Base-by-base conservation (phyloP, 1,140 invertebrate genomes). In the Anagrus nilaparvatae region DNA sequence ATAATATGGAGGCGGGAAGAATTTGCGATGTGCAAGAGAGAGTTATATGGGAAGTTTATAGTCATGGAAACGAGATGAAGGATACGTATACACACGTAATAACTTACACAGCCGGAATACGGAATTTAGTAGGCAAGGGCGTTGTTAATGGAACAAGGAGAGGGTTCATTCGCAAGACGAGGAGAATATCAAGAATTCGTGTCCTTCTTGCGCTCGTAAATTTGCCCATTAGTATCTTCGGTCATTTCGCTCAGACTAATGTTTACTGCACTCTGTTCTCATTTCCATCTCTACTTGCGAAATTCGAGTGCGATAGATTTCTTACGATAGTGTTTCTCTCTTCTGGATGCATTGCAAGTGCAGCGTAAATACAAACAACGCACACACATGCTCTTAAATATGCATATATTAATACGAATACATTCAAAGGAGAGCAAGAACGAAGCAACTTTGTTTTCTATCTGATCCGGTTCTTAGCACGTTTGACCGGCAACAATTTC, bases 121-220 rank as follows among this genome's bases (percentile, higher is more conserved):
- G 40, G 59, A 59, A 67, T 67, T 68, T 68, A 68, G n/a, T 68
- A 64, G 61, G 65, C 64, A 64, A 67, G 63, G 64, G 64, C 65
- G 64, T 66, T 66, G 62, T 65, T 67, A 65, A 65, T 65, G 58
- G 60, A 47, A 54, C 56, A 52, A 55, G 59, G 53, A 55, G 51
- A 33, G 55, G 51, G 40, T 17, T 34, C 35, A 32, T 28, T 31
- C 36, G 33, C 20, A 12, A 34, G 24, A 31, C 24, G 50, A 33
- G 47, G 48, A 45, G 49, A 47, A 42, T 40, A 36, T 29, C 25
- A 7, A 29, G 29, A 12, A 18, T 12, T 31, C n/a, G 18, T 14
- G 25, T 9, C 13, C 19, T 14, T 9, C 29, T 14, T 19, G 4
- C 18, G 18, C 25, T 7, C 18, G 27, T 41, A 9, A n/a, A n/a